Evolutionary conservation across 1,140 invertebrate genomes (phyloP).

Genomic region (Sarcophaga bullata): DNA sequence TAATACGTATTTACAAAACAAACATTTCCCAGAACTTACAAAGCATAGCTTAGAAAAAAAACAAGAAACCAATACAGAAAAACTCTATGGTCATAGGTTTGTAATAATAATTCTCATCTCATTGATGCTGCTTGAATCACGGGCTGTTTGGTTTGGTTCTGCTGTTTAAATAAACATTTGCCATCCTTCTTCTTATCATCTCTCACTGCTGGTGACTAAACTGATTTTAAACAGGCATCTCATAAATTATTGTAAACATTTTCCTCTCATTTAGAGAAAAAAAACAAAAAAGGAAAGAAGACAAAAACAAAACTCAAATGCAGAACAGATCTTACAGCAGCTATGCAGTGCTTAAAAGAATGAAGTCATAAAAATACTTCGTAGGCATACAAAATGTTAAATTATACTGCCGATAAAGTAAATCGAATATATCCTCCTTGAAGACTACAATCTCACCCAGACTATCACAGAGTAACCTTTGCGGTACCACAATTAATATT

Average conservation of each 20-base stretch:
- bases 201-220: background rate
- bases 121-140: background rate
- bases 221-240: constrained; percentile 10
- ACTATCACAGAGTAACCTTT: too few species aligned
- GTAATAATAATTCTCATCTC: background rate
- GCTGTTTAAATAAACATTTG: background rate
- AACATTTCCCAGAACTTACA: background rate
- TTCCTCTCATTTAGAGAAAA: background rate
- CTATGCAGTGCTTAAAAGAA: too few species aligned
- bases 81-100: too few species aligned
- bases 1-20: background rate
- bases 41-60: background rate
- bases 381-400: too few species aligned
- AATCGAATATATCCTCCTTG: too few species aligned
- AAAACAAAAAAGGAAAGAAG: background rate
- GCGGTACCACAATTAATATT: too few species aligned
- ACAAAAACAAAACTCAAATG: background rate
- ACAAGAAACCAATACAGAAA: background rate
- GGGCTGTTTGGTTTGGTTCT: too few species aligned
- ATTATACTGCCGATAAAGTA: too few species aligned
- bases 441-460: too few species aligned
- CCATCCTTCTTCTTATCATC: background rate
- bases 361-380: too few species aligned
- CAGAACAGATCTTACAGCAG: background rate
- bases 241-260: background rate